Evolutionary conservation across 2,113 vertebrate species (phyloP).

Genomic region (Vidua macroura): DNA sequence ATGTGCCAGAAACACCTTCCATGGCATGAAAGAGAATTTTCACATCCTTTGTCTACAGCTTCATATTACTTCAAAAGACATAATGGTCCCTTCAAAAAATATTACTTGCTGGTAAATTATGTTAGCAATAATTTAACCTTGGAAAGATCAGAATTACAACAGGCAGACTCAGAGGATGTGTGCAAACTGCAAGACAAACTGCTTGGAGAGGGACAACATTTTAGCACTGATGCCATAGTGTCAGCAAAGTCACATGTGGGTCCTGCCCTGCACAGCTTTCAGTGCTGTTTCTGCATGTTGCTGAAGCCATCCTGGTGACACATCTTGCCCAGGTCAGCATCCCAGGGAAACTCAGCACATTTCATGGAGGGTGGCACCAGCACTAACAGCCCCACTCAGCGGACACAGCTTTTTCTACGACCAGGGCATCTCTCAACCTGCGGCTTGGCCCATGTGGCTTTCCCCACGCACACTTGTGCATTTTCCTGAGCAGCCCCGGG

Average conservation of each 20-base stretch:
- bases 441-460: neutral
- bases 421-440: neutral
- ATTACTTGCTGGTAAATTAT: neutral
- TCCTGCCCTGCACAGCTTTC: neutral
- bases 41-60: slow-evolving; percentile 6
- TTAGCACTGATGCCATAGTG: neutral
- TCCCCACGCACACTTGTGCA: fast-evolving
- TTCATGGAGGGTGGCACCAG: neutral
- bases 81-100: neutral
- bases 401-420: neutral
- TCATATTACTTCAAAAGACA: neutral
- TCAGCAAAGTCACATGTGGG: neutral
- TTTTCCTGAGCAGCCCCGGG: neutral
- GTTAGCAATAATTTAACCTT: neutral
- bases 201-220: neutral
- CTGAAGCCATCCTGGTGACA: neutral
- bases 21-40: neutral
- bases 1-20: slow-evolving; percentile 22
- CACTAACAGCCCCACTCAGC: neutral
- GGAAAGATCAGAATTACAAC: neutral
- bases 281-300: neutral
- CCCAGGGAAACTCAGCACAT: neutral
- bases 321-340: neutral
- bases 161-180: neutral
- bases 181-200: neutral